These are phyloP conservation scores for Psittacula derbiana DNA, from an alignment of 2,797 vertebrate species.

Conservation along the genomic window DNA sequence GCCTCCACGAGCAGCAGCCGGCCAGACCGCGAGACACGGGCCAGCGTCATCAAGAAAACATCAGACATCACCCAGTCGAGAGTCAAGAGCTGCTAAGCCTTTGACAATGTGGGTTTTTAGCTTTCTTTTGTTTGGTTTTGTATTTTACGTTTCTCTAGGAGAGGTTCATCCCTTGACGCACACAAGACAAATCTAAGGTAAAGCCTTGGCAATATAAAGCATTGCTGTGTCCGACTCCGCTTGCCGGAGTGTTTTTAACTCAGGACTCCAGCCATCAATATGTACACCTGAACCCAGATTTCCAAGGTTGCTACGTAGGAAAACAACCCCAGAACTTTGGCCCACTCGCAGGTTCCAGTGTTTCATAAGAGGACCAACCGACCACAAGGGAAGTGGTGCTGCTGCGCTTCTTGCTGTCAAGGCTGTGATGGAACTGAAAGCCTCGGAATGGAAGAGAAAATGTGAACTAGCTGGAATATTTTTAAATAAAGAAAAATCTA, in stretches of 20 bases:
- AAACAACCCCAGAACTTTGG: constrained; percentile 47
- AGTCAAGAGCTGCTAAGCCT: constrained; percentile 85
- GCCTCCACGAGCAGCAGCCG: constrained; percentile 70
- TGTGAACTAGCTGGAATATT: constrained; percentile 84
- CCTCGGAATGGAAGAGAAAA: constrained; percentile 78
- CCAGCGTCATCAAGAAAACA: constrained; percentile 97
- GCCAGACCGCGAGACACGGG: constrained; percentile 85
- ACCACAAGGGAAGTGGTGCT: constrained; percentile 66
- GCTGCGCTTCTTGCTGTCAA: constrained; percentile 71
- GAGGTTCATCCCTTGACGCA: constrained; percentile 66
- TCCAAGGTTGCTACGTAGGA: constrained; percentile 64
- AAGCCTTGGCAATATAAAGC: constrained; percentile 71
- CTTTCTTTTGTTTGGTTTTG: constrained; percentile 65
- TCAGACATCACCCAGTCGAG: constrained; percentile 89
- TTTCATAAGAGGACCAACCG: constrained; percentile 72
- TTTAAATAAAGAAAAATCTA: constrained; percentile 68
- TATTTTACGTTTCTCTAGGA: constrained; percentile 71
- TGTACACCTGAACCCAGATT: constrained; percentile 64
- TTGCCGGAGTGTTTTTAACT: constrained; percentile 76
- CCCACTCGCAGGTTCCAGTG: constrained; percentile 70
- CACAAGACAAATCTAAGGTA: constrained; percentile 72
- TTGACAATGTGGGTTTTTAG: constrained; percentile 32
- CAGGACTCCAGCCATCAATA: constrained; percentile 78
- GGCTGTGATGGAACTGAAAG: constrained; percentile 74
- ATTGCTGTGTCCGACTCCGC: constrained; percentile 72